phyloP scores from a whole-genome alignment of 64 coral and sea anemone genomes.

The Hydrozoanthus tunicans region DNA sequence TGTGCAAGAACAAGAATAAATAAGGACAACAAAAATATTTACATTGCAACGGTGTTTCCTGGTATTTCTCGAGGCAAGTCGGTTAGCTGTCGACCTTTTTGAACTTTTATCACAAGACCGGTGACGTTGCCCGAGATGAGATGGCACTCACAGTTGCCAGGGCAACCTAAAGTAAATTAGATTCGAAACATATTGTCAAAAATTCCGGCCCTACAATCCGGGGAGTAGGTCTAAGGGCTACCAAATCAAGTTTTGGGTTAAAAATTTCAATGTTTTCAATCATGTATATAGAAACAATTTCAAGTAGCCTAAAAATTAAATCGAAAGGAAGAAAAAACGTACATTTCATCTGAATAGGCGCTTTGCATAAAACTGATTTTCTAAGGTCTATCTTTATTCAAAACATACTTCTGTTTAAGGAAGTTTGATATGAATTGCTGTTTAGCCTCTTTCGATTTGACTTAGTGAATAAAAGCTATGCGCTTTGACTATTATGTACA shows the following conservation, averaged over 20 bases:
- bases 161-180: not conserved
- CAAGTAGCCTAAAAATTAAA: no score
- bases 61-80: constrained; percentile 42
- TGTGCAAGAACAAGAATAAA: not conserved
- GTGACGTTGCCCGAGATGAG: constrained; percentile 2
- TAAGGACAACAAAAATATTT: not conserved
- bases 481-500: no score
- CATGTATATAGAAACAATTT: no score
- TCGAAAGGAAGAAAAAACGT: no score
- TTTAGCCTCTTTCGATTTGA: no score
- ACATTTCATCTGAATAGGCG: no score
- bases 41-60: constrained; percentile 31
- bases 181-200: not conserved
- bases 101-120: constrained; percentile 38
- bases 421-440: no score
- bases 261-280: no score
- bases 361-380: no score
- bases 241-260: not conserved
- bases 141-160: constrained; percentile 33
- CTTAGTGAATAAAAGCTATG: no score
- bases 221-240: not conserved
- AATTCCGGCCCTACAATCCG: not conserved
- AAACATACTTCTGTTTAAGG: no score
- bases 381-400: no score
- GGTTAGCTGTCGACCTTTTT: constrained; percentile 18